A percentile compares a stretch with the other conserved stretches of the same genome.
Conservation (phyloP, 2,888 invertebrate genomes). For the Schrankia costaestrigalis region DNA sequence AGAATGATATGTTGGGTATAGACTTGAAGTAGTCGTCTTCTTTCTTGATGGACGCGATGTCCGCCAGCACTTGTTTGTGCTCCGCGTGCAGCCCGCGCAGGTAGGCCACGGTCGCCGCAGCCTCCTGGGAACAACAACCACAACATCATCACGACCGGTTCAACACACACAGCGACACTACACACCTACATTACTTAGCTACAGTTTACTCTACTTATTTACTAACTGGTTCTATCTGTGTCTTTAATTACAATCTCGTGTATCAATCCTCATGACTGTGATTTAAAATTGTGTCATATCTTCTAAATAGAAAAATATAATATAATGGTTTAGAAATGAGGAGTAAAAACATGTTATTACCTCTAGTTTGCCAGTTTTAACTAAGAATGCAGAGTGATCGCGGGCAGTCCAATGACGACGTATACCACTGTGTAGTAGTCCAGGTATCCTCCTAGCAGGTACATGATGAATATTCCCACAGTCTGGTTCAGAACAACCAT, state of each 20-base stretch:
- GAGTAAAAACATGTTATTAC: slow-evolving; percentile 39
- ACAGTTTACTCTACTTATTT: background rate
- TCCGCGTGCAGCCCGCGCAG: slow-evolving; percentile 45
- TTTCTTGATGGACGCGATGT: slow-evolving; percentile 43
- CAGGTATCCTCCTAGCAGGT: slow-evolving; percentile 48
- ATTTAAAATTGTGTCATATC: background rate
- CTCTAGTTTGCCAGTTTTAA: slow-evolving; percentile 46
- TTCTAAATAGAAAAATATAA: background rate
- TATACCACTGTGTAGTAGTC: slow-evolving; percentile 47
- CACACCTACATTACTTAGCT: background rate
- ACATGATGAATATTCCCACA: slow-evolving; percentile 46
- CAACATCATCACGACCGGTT: no score
- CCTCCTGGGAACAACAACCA: slow-evolving; percentile 45
- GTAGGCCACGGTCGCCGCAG: slow-evolving; percentile 38
- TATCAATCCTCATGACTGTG: background rate
- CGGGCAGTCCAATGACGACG: slow-evolving; percentile 36
- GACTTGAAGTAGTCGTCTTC: slow-evolving; percentile 49
- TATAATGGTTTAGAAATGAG: background rate
- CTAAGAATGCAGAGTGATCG: slow-evolving; percentile 51
- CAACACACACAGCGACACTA: no score
- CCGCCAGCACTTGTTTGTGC: slow-evolving; percentile 44
- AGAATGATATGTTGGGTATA: slow-evolving; percentile 44
- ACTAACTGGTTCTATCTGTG: background rate
- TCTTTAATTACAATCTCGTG: background rate
- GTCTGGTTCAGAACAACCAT: slow-evolving; percentile 40